Conservation (phyloP, 2,113 vertebrate genomes). For the Tragelaphus strepsiceros region DNA sequence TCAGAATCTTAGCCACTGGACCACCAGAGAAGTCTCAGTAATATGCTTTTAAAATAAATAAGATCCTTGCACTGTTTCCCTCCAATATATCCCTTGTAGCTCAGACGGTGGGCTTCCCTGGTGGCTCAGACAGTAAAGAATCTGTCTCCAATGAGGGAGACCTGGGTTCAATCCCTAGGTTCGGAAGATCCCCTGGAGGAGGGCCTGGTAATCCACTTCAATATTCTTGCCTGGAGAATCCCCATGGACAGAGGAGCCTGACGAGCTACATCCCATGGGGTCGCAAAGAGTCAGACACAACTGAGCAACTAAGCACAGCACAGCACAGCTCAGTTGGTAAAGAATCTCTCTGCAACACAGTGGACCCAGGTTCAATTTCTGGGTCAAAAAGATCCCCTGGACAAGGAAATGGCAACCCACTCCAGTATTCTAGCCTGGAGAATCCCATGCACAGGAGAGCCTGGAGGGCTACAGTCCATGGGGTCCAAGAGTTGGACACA, state of each 20-base stretch:
- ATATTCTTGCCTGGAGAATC: background rate
- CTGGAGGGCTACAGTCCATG: background rate
- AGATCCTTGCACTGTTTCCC: background rate
- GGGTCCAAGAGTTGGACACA: background rate
- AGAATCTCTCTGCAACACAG: background rate
- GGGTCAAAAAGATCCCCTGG: background rate
- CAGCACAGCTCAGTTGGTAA: background rate
- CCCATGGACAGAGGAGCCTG: background rate
- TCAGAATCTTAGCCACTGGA: background rate
- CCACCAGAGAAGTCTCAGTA: background rate
- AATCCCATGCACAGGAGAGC: background rate
- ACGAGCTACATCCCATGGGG: background rate
- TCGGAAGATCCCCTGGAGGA: background rate
- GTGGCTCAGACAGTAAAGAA: background rate
- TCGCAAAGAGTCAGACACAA: background rate
- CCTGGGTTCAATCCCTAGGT: background rate
- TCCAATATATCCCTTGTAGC: background rate
- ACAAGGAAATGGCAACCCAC: background rate
- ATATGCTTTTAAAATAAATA: background rate
- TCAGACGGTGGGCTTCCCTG: background rate
- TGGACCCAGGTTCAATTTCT: background rate
- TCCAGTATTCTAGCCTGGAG: background rate
- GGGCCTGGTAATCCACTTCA: background rate
- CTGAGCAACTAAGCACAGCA: background rate
- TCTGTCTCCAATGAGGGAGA: background rate